Percentiles rank a stretch among this genome's conserved stretches.
These are phyloP conservation scores for Tipula vernalis DNA, from an alignment of 2,888 invertebrate genomes.

Conservation along the genomic window DNA sequence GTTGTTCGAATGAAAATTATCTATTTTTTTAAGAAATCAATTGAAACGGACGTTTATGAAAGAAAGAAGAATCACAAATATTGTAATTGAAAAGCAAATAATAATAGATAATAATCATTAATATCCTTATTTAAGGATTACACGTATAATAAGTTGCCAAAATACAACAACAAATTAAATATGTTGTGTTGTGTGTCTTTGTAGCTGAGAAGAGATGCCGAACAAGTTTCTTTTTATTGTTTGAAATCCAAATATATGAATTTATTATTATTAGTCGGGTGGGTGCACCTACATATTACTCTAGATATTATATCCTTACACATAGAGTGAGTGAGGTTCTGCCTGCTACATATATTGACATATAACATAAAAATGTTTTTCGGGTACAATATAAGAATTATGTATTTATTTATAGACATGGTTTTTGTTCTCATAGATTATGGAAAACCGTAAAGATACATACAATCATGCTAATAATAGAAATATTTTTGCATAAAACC, in stretches of 20 bases:
- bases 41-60: not conserved
- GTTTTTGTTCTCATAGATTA: not conserved
- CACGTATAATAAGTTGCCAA: conserved; percentile 14
- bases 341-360: not conserved
- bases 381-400: not conserved
- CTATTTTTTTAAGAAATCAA: conserved; percentile 9
- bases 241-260: not conserved
- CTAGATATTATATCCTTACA: not conserved
- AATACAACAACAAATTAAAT: not conserved
- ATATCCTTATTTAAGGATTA: conserved; percentile 19
- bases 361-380: not conserved
- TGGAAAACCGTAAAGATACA: not conserved
- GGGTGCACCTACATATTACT: not conserved
- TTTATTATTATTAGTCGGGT: not conserved
- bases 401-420: not conserved
- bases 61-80: not conserved
- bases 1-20: not conserved
- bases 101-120: conserved; percentile 13
- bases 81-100: not conserved
- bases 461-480: not conserved
- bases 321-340: not conserved
- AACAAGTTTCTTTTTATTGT: not conserved
- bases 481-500: conserved; percentile 4
- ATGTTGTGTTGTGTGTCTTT: not conserved
- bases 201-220: not conserved